phyloP scores from a whole-genome alignment of 2,113 vertebrate species.

The Bambusicola thoracicus region DNA sequence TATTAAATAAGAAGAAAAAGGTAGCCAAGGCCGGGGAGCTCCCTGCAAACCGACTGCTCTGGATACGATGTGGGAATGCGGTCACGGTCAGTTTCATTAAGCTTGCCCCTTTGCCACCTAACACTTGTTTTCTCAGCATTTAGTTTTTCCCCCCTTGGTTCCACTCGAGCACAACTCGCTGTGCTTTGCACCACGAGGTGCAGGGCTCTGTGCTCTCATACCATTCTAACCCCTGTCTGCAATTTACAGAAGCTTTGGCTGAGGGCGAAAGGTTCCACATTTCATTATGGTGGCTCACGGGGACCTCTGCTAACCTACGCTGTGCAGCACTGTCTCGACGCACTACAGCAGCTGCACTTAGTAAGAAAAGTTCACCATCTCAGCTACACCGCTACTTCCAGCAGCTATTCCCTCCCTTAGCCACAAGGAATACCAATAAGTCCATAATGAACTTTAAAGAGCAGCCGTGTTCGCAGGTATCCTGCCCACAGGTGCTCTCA shows the following conservation, averaged over 20 bases:
- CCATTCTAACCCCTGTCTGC: conserved; percentile 41
- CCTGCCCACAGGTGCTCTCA: not conserved
- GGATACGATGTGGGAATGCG: not conserved
- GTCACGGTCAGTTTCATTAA: not conserved
- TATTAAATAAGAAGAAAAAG: not conserved
- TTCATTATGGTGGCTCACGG: not conserved
- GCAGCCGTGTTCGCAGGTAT: not conserved
- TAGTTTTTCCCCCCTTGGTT: not conserved
- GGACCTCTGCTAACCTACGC: conserved; percentile 17
- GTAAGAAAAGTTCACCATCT: not conserved
- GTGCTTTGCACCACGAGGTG: not conserved
- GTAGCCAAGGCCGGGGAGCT: not conserved
- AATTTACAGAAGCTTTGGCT: conserved; percentile 61
- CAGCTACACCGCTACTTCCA: not conserved
- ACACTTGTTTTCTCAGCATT: not conserved
- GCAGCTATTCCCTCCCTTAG: not conserved
- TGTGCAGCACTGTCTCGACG: not conserved
- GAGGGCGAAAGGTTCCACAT: conserved; percentile 40
- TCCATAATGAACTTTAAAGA: not conserved
- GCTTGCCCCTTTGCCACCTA: not conserved
- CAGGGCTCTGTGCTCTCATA: not conserved
- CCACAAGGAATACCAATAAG: not conserved
- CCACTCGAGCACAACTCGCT: not conserved
- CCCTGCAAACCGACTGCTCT: not conserved
- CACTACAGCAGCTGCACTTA: not conserved